Base-by-base conservation (phyloP, 1,140 invertebrate species). In the Chironomus tepperi region DNA sequence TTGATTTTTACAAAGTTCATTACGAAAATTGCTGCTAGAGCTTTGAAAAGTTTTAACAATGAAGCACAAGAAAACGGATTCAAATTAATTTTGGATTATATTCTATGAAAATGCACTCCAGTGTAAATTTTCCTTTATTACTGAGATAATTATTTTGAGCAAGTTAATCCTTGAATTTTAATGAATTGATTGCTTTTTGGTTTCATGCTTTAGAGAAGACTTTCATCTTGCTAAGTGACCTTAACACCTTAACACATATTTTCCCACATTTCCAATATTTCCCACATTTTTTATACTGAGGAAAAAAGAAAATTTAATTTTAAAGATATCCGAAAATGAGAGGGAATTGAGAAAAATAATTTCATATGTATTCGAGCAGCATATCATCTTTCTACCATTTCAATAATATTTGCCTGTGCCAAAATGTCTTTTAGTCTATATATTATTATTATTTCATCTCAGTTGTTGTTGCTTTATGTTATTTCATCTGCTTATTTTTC, bases 161-260 rank as follows among this genome's bases (percentile, higher is more conserved):
- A n/a, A n/a, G n/a, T n/a, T n/a, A n/a, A n/a, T n/a, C n/a, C n/a
- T n/a, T 47, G 43, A 47, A 47, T 12, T 15, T 47, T 9, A 47
- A 47, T 12, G 9, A 12, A 47, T 47, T 47, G 43, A 12, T 12
- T n/a, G 47, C 3, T 57, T 57, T 57, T n/a, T 12, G 12, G 5
- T 15, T 57, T 15, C 47, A 1, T 12, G 3, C 15, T 57, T 12
- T 57, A 15, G 7, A 57, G 5, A 15, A 12, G 47, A 57, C 1
- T 34, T 34, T 34, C 24, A 2, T 34, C 5, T 34, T 34, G 24
- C 1, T 16, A 9, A 18, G 65, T 70, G 65, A 70, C 65, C 65
- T 70, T 70, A 70, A 70, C 65, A 70, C 18, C 65, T 19, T 70
- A 70, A 70, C 65, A 70, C 7, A 70, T 19, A 19, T 70, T 70